A percentile compares a stretch with the other conserved stretches of the same genome.
phyloP scores from a whole-genome alignment of 2,113 vertebrate species.

The Podiceps cristatus region DNA sequence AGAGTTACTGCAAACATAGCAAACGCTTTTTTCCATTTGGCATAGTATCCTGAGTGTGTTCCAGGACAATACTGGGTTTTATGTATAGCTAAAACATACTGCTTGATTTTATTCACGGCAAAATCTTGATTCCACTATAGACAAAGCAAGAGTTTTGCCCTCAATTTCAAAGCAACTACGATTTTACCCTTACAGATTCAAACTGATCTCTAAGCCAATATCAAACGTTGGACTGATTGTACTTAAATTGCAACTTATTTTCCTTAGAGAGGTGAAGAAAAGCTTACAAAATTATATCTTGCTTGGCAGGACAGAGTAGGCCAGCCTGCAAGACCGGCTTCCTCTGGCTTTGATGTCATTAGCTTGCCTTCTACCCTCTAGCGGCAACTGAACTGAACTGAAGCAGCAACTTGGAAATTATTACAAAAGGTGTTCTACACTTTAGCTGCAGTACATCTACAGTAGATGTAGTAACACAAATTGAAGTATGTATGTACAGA shows the following conservation, averaged over 20 bases:
- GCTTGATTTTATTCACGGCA: neutral
- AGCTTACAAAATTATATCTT: neutral
- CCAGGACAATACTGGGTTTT: neutral
- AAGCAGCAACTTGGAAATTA: neutral
- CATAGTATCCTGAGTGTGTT: neutral
- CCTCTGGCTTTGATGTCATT: neutral
- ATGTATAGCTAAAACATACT: neutral
- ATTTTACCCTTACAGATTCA: neutral
- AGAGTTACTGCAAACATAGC: neutral
- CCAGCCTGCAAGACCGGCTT: neutral
- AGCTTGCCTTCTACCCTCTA: neutral
- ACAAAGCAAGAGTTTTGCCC: neutral
- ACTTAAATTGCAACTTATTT: neutral
- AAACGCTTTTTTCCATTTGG: neutral
- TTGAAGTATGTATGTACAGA: neutral
- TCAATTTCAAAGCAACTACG: neutral
- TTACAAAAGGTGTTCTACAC: neutral
- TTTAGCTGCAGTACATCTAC: neutral
- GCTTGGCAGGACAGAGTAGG: neutral
- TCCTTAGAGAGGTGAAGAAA: neutral
- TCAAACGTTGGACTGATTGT: neutral
- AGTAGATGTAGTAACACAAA: neutral
- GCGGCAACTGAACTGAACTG: neutral
- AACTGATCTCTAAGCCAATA: neutral
- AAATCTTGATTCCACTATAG: neutral